A percentile compares a stretch with the other conserved stretches of the same genome.
These are phyloP conservation scores for Tetranychus truncatus DNA, from an alignment of 2,888 invertebrate genomes.

Conservation along the genomic window DNA sequence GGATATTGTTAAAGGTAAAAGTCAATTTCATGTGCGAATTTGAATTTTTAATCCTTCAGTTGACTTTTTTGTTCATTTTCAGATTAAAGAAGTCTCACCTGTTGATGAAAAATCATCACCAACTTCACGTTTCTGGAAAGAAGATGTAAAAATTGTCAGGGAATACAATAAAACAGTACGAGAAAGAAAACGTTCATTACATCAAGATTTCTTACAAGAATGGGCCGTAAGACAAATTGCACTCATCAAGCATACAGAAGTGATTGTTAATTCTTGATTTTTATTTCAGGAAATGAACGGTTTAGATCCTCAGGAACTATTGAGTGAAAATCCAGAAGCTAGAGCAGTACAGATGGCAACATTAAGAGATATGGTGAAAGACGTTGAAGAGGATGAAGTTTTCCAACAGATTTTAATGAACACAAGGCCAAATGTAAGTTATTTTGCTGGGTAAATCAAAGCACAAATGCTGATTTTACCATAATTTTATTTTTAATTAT, in stretches of 20 bases:
- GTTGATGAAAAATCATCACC: slow-evolving; percentile 51
- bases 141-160: slow-evolving; percentile 45
- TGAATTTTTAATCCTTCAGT: slow-evolving; percentile 4
- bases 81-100: slow-evolving; percentile 65
- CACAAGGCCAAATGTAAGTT: slow-evolving; percentile 2
- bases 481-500: too few relatives aligned
- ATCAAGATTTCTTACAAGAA: slow-evolving; percentile 26
- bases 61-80: neutral
- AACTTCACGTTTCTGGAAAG: slow-evolving; percentile 56
- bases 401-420: slow-evolving; percentile 14
- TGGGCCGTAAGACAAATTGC: slow-evolving; percentile 27
- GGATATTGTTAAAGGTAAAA: slow-evolving; percentile 25
- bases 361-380: slow-evolving; percentile 25
- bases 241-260: neutral
- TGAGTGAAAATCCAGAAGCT: slow-evolving; percentile 26
- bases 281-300: slow-evolving; percentile 24
- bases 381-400: slow-evolving; percentile 25
- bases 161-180: slow-evolving; percentile 2
- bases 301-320: slow-evolving; percentile 24
- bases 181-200: neutral
- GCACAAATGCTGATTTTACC: neutral
- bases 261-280: neutral
- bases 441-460: neutral
- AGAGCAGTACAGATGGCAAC: slow-evolving; percentile 24
- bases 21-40: neutral